Base-by-base conservation (phyloP, 2,113 vertebrate species). In the Bos taurus region DNA sequence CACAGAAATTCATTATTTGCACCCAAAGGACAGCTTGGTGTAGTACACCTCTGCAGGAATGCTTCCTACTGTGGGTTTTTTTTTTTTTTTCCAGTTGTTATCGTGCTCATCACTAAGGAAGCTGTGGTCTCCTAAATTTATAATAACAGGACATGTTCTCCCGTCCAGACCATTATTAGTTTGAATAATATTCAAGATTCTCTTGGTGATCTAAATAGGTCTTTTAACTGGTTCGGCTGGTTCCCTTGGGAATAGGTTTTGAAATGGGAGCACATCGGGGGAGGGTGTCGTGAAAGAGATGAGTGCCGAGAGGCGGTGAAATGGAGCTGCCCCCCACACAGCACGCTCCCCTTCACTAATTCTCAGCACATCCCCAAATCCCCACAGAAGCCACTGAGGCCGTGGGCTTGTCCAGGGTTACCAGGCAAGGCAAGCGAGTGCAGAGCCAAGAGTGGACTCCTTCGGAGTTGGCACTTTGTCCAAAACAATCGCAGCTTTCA, bases 271-370 rank as follows among this genome's bases (percentile, higher is more conserved):
- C 17, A 2, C 15, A 0, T 28, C 3, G 4, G 15, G 67, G 14
- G 11, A 1, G 5, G 30, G 2, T 26, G 5, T 25, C n/a, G 6
- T 0, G 2, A 7, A 2, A 3, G 48, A 36, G 56, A 2, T 12
- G 0, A 21, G 4, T 2, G 7, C 15, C 0, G 0, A 19, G 60
- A 9, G 3, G 12, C 14, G 0, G 3, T 16, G 6, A 19, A 46
- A 30, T 0, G 0, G 36, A 60, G 6, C 59, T 5, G 1, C 48
- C 0, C 6, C 1, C 0, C 33, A 26, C 11, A 1, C 0, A 1
- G 8, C 4, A 36, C 14, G 0, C 3, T 36, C 16, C 21, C n/a
- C 13, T 25, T 7, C 81, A 10, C 4, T 2, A 0, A 4, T 6
- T 28, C 60, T 40, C 26, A 1, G 10, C n/a, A 4, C 25, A 5